Evolutionary conservation across 1,140 invertebrate genomes (phyloP), one percentile per base, ranked within the genome.

Genomic region (Heliconius nattereri): DNA sequence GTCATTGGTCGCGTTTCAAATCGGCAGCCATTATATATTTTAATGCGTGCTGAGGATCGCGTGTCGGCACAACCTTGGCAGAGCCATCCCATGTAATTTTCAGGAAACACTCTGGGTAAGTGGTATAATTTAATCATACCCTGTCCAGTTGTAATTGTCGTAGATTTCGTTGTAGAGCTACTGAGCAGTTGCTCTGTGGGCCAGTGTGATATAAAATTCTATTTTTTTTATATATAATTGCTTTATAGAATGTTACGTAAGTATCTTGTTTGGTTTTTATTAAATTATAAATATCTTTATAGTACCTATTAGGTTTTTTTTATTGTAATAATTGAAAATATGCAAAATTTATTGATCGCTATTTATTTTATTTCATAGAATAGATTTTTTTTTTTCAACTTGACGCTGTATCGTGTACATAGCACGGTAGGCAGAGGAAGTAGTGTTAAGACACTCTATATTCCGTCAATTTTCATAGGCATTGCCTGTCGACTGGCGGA

Each of bases 11-110:
- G 91, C 86, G 83, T 93, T 91, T 90, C 84, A 91, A 91, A 92
- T 85, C 85, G 86, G 71, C 81, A 73, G 85, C 85, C 83, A 91
- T 92, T 92, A 92, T 90, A 87, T 83, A 79, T 83, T 89, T 87
- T 87, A 91, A 92, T 94, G 91, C 92, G 92, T 94, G 92, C 89
- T 84, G 83, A 75, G 79, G 85, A 91, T 94, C 89, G 92, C 92
- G 92, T 94, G 92, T 88, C 87, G 76, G 73, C 73, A 82, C 91
- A 93, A 86, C 92, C 92, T 94, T 94, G 91, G 84, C 82, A 90
- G 91, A 92, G 88, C 84, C 92, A 94, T 94, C 92, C 89, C 90
- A 92, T 93, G 90, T 93, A 92, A 94, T 93, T 93, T 94, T 92
- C 92, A 93, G 92, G 92, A 93, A 94, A 93, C 89, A 94, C 89